A percentile compares a stretch with the other conserved stretches of the same genome.
These are phyloP conservation scores for Embidobia sp. DNA, from an alignment of 2,888 invertebrate species.

Conservation along the genomic window DNA sequence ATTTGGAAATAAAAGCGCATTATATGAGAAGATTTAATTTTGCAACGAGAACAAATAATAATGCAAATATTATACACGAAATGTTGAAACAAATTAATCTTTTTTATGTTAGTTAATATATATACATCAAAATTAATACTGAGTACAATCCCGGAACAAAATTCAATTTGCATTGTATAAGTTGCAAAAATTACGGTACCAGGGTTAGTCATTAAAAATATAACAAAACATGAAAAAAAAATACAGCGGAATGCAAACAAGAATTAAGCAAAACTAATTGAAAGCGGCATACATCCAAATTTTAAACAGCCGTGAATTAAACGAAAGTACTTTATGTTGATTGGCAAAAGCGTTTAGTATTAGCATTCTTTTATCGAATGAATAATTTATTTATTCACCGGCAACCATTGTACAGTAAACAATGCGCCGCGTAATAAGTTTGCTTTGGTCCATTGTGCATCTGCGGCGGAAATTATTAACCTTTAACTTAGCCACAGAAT, in stretches of 20 bases:
- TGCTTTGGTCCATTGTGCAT: constrained; percentile 21
- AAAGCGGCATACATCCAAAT: constrained; percentile 19
- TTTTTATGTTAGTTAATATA: no score
- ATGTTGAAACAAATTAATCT: no score
- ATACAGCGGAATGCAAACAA: constrained; percentile 2
- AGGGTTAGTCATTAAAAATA: no score
- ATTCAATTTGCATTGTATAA: no score
- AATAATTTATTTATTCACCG: constrained; percentile 34
- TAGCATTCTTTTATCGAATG: constrained; percentile 32
- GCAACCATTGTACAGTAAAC: constrained; percentile 20
- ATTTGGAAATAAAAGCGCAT: no score
- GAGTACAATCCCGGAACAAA: no score
- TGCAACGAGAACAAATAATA: no score
- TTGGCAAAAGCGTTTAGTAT: constrained; percentile 28
- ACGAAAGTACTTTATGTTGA: constrained; percentile 25
- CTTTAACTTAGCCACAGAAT: constrained; percentile 34
- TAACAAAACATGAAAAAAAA: no score
- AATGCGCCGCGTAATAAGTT: constrained; percentile 31
- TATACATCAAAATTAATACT: no score
- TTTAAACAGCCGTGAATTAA: constrained; percentile 25
- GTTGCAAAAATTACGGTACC: no score
- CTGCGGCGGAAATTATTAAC: constrained; percentile 39
- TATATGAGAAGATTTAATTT: no score
- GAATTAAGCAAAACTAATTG: constrained; percentile 16
- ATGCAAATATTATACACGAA: no score